phyloP scores from a whole-genome alignment of 2,113 vertebrate species.

The Propithecus coquereli region DNA sequence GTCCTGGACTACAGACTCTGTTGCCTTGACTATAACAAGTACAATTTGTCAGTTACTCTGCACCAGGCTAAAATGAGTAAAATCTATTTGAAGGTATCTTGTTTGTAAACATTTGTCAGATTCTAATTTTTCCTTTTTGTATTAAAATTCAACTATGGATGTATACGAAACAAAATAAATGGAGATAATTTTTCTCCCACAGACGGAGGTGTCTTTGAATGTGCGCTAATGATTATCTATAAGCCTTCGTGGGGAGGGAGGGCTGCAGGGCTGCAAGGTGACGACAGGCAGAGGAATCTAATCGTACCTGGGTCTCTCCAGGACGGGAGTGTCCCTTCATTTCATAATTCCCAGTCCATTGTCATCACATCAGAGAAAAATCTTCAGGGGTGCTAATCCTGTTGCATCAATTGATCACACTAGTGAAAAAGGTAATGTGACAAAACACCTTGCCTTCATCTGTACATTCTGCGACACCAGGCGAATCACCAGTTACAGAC shows the following conservation, averaged over 20 bases:
- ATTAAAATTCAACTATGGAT: constrained; percentile 92
- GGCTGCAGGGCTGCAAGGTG: constrained; percentile 30
- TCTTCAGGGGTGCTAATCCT: constrained; percentile 29
- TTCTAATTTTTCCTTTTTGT: constrained; percentile 92
- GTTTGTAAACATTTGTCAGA: constrained; percentile 97
- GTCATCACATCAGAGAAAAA: fast-evolving
- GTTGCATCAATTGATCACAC: not conserved
- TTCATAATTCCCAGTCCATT: not conserved
- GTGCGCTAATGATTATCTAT: constrained; percentile 77
- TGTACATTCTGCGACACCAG: not conserved
- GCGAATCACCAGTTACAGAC: not conserved
- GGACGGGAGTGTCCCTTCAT: not conserved
- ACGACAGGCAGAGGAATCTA: constrained; percentile 21
- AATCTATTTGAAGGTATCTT: constrained; percentile 94
- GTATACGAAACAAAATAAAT: constrained; percentile 92
- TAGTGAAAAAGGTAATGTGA: not conserved
- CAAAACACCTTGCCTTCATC: not conserved
- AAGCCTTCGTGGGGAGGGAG: constrained; percentile 58
- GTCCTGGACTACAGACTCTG: constrained; percentile 84
- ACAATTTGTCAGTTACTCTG: constrained; percentile 85
- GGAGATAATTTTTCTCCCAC: constrained; percentile 87
- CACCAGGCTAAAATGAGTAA: constrained; percentile 88
- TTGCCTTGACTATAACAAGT: constrained; percentile 85
- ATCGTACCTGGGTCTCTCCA: not conserved
- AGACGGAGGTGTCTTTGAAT: constrained; percentile 83